Evolutionary conservation across 2,888 invertebrate species (phyloP), one percentile per base, ranked within the genome.

Genomic region (Seladonia tumulorum): DNA sequence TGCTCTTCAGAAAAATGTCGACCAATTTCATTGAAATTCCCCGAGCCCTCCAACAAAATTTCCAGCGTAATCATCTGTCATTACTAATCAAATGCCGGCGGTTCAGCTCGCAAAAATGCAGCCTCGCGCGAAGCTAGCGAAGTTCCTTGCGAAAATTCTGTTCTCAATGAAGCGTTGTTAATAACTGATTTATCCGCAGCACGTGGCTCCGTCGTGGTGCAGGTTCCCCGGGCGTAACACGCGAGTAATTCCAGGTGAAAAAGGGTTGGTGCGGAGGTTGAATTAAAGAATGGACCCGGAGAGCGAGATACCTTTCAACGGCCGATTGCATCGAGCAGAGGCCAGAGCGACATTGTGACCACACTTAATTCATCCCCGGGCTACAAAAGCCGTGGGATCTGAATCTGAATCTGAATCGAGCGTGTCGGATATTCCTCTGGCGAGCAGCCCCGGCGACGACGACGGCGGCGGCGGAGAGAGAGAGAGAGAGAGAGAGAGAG

Each of bases 341-440:
- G 74, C 78, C 70, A 83, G 78, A 70, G 66, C 76, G 81, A 86
- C 82, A 85, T 79, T 82, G 85, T 85, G 81, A 53, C 73, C 57
- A 74, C 76, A 85, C 82, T 90, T 88, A 91, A 91, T 91, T 91
- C 89, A 88, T 85, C 78, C 76, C 53, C 53, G 53, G 77, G 71
- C 63, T 76, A 83, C 63, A 88, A 89, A 88, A 81, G 81, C 53
- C 22, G 22, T 53, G 29, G 72, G 60, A 72, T 83, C 81, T 79
- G 53, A 22, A 53, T 49, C 49, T 49, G 22, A 49, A 53, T 72
- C 79, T 76, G 82, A 83, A 82, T 76, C 82, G 81, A 70, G 77
- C 83, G 86, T 83, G 89, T 89, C 89, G 79, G 88, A 88, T 89
- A 89, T 88, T 87, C 87, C 22, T 53, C 53, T 53, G 53, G 53